Base-by-base conservation (phyloP, 2,113 vertebrate genomes). In the Vulpes ferrilata region DNA sequence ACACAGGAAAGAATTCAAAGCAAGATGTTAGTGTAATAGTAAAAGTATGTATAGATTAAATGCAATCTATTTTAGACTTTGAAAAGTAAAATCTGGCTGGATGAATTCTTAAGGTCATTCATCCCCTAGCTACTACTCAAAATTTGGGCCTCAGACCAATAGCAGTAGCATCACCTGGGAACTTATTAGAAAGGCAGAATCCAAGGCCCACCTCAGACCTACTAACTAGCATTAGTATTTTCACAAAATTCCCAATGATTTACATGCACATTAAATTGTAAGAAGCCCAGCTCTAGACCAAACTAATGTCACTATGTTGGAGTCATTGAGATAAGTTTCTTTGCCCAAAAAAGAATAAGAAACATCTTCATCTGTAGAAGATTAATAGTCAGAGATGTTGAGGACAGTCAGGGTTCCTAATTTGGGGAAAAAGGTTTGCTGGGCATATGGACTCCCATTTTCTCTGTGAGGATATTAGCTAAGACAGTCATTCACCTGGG, bases 161-260 rank as follows among this genome's bases (percentile, higher is more conserved):
- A 85, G 19, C 60, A 51, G 13, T 30, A 82, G 16, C 35, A 87
- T 87, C n/a, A 71, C 35, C 38, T 71, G 38, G 32, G 48, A 94
- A 22, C 15, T 80, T 93, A 74, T 20, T 82, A 86, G 65, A 86
- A 92, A 86, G 65, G n/a, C 35, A 81, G 71, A 84, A 53, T 96
- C 64, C 11, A 32, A 96, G 23, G 73, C 22, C 10, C 11, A 93
- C 7, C 57, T 10, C 74, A 86, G 51, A 91, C 38, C 19, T 88
- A 60, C 38, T 79, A 15, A 88, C 57, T 95, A 55, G 19, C 11
- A 53, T 51, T 53, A 88, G n/a, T 8, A 93, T 87, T 97, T 90
- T 97, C 51, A 85, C 53, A 80, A 97, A 85, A 71, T 91, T 57
- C 3, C 4, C 32, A 81, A n/a, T 35, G 35, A 92, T 92, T 89